phyloP scores from a whole-genome alignment of 2,888 invertebrate species.

The Bombylius discolor region DNA sequence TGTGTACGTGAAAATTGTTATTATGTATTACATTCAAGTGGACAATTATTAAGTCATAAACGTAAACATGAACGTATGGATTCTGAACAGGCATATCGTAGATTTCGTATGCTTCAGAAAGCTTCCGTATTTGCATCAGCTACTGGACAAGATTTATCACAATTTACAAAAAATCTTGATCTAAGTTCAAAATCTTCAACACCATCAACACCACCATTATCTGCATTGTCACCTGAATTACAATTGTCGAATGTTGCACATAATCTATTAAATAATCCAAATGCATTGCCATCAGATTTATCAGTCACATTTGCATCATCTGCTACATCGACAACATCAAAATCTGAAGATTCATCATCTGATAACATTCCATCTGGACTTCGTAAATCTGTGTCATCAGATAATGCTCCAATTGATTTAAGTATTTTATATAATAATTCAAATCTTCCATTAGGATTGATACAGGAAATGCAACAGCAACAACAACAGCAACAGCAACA shows the following conservation, averaged over 20 bases:
- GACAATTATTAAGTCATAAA: slow-evolving; percentile 94
- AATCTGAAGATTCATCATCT: neutral
- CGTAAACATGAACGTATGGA: slow-evolving; percentile 93
- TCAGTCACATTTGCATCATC: neutral
- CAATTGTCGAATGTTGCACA: neutral
- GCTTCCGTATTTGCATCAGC: slow-evolving; percentile 21
- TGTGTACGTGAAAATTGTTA: slow-evolving; percentile 91
- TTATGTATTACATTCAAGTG: slow-evolving; percentile 92
- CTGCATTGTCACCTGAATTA: slow-evolving; percentile 9
- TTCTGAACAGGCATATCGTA: slow-evolving; percentile 50
- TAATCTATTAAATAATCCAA: neutral
- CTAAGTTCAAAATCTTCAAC: neutral
- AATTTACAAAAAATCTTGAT: neutral
- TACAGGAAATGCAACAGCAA: slow-evolving; percentile 13
- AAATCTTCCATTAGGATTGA: slow-evolving; percentile 8
- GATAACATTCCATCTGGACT: neutral
- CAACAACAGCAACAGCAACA: slow-evolving; percentile 4
- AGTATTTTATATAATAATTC: slow-evolving; percentile 1
- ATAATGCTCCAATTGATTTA: neutral
- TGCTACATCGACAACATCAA: neutral
- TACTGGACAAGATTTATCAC: neutral
- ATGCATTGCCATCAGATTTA: slow-evolving; percentile 1
- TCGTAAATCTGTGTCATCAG: neutral
- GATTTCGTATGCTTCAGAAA: slow-evolving; percentile 26
- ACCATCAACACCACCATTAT: slow-evolving; percentile 6